These are phyloP conservation scores for Aurelia aurita complex sp. Pacific DNA, from an alignment of 30 jellyfish, hydroid and myxozoan species.

Conservation along the genomic window DNA sequence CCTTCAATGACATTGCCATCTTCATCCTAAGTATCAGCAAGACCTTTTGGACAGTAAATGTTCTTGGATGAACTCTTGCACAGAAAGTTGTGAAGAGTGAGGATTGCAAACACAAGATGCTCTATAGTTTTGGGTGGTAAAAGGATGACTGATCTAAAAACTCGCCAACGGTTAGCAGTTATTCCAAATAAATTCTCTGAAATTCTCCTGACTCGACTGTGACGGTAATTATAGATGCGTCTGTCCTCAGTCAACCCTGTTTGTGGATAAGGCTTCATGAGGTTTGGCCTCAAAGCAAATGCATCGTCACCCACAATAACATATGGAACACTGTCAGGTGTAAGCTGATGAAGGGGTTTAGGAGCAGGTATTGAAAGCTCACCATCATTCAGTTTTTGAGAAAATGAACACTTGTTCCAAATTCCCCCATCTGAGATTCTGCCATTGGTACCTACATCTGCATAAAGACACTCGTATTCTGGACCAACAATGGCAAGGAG, in stretches of 20 bases:
- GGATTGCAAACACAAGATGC: no score
- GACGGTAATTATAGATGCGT: constrained; percentile 13
- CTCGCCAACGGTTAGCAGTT: constrained; percentile 32
- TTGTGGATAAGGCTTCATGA: constrained; percentile 46
- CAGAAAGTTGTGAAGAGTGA: no score
- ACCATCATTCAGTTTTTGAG: constrained; percentile 12
- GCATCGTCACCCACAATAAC: constrained; percentile 33
- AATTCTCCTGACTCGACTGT: constrained; percentile 8
- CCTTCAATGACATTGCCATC: not conserved
- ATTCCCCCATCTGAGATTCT: no score
- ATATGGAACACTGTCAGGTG: not conserved
- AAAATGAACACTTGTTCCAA: not conserved
- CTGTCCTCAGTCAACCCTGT: constrained; percentile 14
- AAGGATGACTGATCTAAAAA: constrained; percentile 13
- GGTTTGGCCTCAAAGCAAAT: constrained; percentile 10
- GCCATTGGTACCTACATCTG: not conserved
- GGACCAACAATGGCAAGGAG: constrained; percentile 23
- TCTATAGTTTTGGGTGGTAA: no score
- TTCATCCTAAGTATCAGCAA: constrained; percentile 18
- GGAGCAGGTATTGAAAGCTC: constrained; percentile 31
- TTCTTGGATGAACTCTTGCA: constrained; percentile 6
- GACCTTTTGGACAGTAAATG: constrained; percentile 24
- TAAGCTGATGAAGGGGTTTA: constrained; percentile 6
- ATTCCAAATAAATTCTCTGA: constrained; percentile 14
- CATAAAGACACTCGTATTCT: constrained; percentile 46